A percentile compares a stretch with the other conserved stretches of the same genome.
These are phyloP conservation scores for Lerista edwardsae DNA, from an alignment of 2,797 vertebrate species.

Conservation along the genomic window DNA sequence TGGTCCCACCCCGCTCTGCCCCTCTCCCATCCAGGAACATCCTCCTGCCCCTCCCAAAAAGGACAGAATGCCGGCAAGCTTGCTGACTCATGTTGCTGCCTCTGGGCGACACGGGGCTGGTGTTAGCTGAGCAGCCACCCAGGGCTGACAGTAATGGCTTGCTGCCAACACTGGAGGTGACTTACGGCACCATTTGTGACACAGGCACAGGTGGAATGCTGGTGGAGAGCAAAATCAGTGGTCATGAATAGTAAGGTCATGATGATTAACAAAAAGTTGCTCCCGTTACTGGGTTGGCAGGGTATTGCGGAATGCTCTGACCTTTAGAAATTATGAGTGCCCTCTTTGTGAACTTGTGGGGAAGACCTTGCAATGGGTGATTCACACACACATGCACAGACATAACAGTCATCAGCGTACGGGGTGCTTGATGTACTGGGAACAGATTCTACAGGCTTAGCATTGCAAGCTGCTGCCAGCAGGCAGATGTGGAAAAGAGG, in stretches of 20 bases:
- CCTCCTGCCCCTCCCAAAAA: too few relatives aligned
- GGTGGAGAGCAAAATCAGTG: not conserved
- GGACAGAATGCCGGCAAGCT: too few relatives aligned
- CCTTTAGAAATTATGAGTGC: conserved; percentile 41
- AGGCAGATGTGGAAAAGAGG: conserved; percentile 41
- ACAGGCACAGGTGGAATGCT: too few relatives aligned
- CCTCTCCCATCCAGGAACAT: too few relatives aligned
- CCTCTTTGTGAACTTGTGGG: conserved; percentile 53
- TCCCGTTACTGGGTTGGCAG: conserved; percentile 17
- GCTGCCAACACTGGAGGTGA: too few relatives aligned
- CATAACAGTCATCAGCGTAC: conserved; percentile 63
- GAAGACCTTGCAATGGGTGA: conserved; percentile 46
- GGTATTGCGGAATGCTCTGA: conserved; percentile 31
- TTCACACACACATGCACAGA: conserved; percentile 48
- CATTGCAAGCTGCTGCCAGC: conserved; percentile 63
- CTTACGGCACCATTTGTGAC: too few relatives aligned
- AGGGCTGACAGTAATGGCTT: too few relatives aligned
- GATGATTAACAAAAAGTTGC: not conserved
- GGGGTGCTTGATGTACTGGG: conserved; percentile 46
- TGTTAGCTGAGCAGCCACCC: too few relatives aligned
- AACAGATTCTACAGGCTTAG: conserved; percentile 56
- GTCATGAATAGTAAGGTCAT: not conserved
- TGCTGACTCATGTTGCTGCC: too few relatives aligned
- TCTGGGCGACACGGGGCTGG: too few relatives aligned
- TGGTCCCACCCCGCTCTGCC: too few relatives aligned